These are phyloP conservation scores for Aphidius ervi DNA, from an alignment of 1,140 invertebrate genomes.

Conservation along the genomic window DNA sequence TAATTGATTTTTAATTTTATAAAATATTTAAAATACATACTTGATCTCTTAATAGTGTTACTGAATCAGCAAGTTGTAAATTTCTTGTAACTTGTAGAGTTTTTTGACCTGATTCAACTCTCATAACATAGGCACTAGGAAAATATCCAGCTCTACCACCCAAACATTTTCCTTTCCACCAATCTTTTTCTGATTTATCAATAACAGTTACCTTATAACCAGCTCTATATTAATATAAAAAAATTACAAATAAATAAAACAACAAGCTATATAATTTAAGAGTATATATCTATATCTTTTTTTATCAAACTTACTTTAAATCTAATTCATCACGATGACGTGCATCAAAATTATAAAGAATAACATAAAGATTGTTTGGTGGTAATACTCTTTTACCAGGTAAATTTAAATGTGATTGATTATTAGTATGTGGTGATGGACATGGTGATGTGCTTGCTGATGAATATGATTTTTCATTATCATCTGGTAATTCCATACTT, in stretches of 20 bases:
- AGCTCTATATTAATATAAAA: conserved; percentile 59
- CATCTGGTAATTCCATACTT: conserved; percentile 86
- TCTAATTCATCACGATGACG: conserved; percentile 91
- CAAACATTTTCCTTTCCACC: conserved; percentile 95
- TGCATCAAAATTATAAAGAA: conserved; percentile 92
- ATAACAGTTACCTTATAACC: conserved; percentile 94
- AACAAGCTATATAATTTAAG: not conserved
- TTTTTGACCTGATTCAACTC: conserved; percentile 81
- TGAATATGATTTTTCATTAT: conserved; percentile 85
- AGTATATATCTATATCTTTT: too few species aligned
- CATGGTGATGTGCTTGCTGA: conserved; percentile 89
- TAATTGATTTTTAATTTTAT: conserved; percentile 6
- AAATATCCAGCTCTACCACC: conserved; percentile 85
- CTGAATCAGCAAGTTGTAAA: conserved; percentile 63
- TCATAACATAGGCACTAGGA: conserved; percentile 90
- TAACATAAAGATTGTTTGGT: conserved; percentile 89
- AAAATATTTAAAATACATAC: conserved; percentile 39
- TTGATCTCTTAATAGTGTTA: conserved; percentile 67
- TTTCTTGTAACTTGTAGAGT: conserved; percentile 79
- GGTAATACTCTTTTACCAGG: conserved; percentile 58
- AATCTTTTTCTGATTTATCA: conserved; percentile 89
- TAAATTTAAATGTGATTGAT: conserved; percentile 47
- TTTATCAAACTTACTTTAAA: conserved; percentile 72
- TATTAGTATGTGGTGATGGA: conserved; percentile 68
- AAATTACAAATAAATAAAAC: conserved; percentile 4